Base-by-base conservation (phyloP, 2,797 vertebrate species). In the Erithacus rubecula region DNA sequence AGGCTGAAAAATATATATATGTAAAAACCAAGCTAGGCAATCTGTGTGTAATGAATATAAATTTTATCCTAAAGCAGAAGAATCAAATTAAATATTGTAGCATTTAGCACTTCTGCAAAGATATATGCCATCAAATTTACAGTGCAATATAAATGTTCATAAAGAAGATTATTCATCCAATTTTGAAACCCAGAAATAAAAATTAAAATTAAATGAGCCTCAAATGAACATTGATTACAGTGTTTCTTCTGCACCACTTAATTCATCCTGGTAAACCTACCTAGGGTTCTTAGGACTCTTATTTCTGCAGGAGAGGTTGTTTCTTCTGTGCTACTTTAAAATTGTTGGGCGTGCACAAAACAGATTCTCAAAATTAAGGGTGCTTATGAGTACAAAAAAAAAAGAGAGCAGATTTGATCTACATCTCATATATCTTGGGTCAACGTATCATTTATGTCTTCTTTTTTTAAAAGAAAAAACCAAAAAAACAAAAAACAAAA, bases 131-230 rank as follows among this genome's bases (percentile, higher is more conserved):
- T 71, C 47, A 88, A 44, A 83, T 89, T 84, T 94, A 76, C 51
- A 32, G 29, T 44, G n/a, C 22, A 74, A 52, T 64, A 16, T 49
- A 88, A 81, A 58, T 64, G 51, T 53, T 75, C 65, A 36, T 86
- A 58, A 77, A 67, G 47, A 47, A 83, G 41, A 89, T 60, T 87
- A 89, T 63, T 85, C 34, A 81, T 55, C 47, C 47, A 51, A 41
- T 88, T 90, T 67, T 84, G 55, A 93, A 95, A 43, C 10, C 4
- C 13, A 88, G n/a, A 90, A 94, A 79, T 85, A 68, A 75, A 85
- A 95, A 91, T 60, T 12, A 69, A 81, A 89, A 79, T 86, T 11
- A 67, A 92, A 85, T 72, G 2, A 91, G 49, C n/a, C 27, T 81
- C 64, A 88, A 80, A 77, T 47, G 55, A 64, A 23, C 56, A 74